Evolutionary conservation across 1,140 invertebrate genomes (phyloP), one percentile per base, ranked within the genome.

Genomic region (Magallana angulata): DNA sequence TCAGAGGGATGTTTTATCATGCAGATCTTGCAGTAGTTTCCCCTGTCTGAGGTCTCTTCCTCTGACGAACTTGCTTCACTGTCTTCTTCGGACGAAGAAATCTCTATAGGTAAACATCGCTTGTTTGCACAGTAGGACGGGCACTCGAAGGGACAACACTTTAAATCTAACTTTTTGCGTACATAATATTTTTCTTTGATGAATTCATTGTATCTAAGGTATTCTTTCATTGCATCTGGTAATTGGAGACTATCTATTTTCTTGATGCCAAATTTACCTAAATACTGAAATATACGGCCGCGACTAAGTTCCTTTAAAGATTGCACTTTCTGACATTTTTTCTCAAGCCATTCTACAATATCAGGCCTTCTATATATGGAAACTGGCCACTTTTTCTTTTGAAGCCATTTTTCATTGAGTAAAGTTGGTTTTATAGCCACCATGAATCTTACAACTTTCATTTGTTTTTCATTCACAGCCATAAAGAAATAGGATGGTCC

Each of bases 141-240:
- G 87, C 93, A 94, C 62, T 94, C 92, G 64, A 90, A 91, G 1
- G 92, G 93, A 87, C 93, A 93, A 24, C 92, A 91, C 30, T 87
- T 71, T 14, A 90, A 60, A 57, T 91, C 87, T 8, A 93, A 85
- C 6, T 87, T 86, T 1, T 85, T 90, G 60, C 90, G 68, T 5
- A 83, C n/a, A 86, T 89, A 94, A 68, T 91, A 93, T 24, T 91
- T 89, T 7, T 93, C 91, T 60, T 91, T 91, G 8, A 93, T 87
- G 86, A 89, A 89, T 80, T 93, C 90, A 11, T 87, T 91, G 71
- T 91, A 92, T 16, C 80, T 85, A 12, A 93, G 68, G 88, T 92
- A 94, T 30, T 91, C 90, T 80, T 88, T 87, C 9, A 94, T 18
- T 8, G 88, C 58, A 7, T 90, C 89, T 14, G 92, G 90, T 5